phyloP scores from a whole-genome alignment of 2,888 invertebrate genomes.

The Uropetala carovei region DNA sequence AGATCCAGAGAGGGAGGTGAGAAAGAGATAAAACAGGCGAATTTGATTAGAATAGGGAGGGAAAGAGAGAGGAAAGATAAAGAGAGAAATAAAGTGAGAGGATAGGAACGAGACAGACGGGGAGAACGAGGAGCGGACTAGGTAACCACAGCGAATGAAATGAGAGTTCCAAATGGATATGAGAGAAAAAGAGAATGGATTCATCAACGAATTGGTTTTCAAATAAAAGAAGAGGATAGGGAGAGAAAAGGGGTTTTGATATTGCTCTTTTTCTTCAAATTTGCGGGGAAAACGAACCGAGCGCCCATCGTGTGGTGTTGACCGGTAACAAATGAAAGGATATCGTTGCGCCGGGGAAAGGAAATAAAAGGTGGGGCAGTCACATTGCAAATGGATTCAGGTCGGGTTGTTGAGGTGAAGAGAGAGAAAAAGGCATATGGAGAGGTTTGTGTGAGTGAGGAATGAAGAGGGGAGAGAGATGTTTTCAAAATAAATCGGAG shows the following conservation, averaged over 20 bases:
- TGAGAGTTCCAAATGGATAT: not conserved
- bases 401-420: not conserved
- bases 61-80: not conserved
- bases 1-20: no score
- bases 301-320: not conserved
- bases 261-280: not conserved
- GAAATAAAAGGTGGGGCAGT: not conserved
- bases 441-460: not conserved
- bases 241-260: not conserved
- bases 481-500: not conserved
- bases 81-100: not conserved
- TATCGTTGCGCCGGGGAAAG: not conserved
- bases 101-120: not conserved
- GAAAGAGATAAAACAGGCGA: no score
- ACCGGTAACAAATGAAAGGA: conserved; percentile 24
- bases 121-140: not conserved
- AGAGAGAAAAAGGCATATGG: not conserved
- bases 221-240: not conserved
- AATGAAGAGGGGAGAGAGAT: not conserved
- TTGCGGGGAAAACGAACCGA: not conserved
- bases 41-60: not conserved
- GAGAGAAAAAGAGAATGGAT: not conserved
- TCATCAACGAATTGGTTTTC: not conserved
- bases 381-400: not conserved
- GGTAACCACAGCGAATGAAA: not conserved